These are phyloP conservation scores for Fissipunctia ypsillon DNA, from an alignment of 2,888 invertebrate species.

Conservation along the genomic window DNA sequence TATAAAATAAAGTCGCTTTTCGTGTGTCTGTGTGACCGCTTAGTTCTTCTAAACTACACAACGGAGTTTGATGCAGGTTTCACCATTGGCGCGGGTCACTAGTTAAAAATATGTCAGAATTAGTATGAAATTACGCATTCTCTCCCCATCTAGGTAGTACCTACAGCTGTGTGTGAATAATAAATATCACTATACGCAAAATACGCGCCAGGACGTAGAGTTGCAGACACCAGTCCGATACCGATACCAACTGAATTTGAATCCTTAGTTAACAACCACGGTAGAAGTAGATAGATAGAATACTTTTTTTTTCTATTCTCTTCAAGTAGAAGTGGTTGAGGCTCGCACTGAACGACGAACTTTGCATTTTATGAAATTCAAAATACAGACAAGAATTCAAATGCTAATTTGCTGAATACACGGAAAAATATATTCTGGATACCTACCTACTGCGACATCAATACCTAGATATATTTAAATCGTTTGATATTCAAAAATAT, in stretches of 20 bases:
- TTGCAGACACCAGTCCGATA: neutral
- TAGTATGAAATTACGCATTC: neutral
- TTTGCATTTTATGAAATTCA: constrained; percentile 29
- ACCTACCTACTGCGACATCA: neutral
- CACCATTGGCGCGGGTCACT: neutral
- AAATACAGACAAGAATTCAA: constrained; percentile 5
- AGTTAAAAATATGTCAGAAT: neutral
- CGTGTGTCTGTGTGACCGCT: neutral
- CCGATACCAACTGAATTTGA: neutral
- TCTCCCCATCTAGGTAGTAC: no score
- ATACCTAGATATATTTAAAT: neutral
- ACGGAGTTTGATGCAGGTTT: neutral
- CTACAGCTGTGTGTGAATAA: neutral
- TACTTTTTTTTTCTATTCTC: no score
- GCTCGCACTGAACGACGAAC: neutral
- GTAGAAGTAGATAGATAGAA: no score
- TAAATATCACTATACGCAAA: neutral
- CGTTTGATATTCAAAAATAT: neutral
- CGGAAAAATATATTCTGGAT: neutral
- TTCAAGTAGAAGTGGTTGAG: constrained; percentile 10
- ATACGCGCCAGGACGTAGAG: neutral
- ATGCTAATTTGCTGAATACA: neutral
- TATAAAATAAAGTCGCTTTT: neutral
- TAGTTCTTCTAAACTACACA: neutral
- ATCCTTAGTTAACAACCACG: neutral